phyloP scores from a whole-genome alignment of 53 echinoderm and acorn worm genomes.

The Antedon mediterranea region DNA sequence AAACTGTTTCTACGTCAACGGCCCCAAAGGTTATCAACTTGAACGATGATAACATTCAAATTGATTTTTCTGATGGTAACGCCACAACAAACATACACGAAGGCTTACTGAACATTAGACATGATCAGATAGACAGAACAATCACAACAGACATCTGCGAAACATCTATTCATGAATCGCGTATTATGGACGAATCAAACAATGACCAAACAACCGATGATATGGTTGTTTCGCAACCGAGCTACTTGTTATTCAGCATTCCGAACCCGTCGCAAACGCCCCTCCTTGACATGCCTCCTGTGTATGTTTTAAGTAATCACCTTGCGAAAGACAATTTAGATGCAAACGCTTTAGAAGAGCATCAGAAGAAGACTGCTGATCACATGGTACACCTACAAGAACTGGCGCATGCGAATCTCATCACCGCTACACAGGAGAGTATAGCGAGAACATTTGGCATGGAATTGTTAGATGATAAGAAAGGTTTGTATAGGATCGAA shows the following conservation, averaged over 20 bases:
- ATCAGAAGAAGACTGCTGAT: background rate
- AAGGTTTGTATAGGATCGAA: background rate
- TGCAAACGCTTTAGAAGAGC: background rate
- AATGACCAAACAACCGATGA: background rate
- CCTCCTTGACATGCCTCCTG: background rate
- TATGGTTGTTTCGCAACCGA: background rate
- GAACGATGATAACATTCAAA: background rate
- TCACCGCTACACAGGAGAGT: constrained; percentile 87
- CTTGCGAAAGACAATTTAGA: background rate
- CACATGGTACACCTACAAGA: constrained; percentile 56
- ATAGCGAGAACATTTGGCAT: constrained; percentile 45
- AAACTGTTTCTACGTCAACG: background rate
- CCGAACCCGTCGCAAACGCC: background rate
- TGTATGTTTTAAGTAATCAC: background rate
- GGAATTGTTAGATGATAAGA: background rate
- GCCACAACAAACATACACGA: no score
- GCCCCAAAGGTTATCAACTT: background rate
- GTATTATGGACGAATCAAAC: background rate
- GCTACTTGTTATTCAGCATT: background rate
- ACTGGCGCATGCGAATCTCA: constrained; percentile 82
- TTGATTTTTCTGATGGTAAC: background rate
- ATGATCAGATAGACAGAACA: background rate
- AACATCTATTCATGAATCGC: background rate
- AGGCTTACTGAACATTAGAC: background rate
- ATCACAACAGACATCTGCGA: background rate